phyloP scores from a whole-genome alignment of 2,113 vertebrate species.

The Porphyrio hochstetteri region DNA sequence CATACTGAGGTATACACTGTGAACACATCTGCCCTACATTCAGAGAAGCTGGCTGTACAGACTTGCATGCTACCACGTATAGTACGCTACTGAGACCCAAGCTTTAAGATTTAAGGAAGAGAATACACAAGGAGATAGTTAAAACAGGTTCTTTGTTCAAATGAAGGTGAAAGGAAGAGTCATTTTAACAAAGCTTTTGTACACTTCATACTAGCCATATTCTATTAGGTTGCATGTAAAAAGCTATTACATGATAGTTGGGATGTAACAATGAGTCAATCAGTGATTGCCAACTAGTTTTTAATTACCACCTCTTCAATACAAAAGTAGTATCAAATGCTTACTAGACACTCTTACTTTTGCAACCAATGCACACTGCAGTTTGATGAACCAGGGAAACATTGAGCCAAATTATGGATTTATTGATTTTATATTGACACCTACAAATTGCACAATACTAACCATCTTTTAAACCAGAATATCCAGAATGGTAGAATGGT shows the following conservation, averaged over 20 bases:
- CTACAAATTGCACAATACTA: not conserved
- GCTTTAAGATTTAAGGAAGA: not conserved
- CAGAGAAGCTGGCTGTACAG: not conserved
- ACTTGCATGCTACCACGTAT: not conserved
- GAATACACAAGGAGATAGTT: not conserved
- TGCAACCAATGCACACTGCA: not conserved
- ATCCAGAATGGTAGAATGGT: not conserved
- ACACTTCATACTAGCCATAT: not conserved
- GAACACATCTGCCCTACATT: not conserved
- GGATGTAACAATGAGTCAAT: not conserved
- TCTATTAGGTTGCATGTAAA: not conserved
- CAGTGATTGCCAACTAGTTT: not conserved
- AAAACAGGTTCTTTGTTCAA: not conserved
- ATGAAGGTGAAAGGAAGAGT: not conserved
- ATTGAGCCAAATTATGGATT: not conserved
- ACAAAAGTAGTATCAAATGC: not conserved
- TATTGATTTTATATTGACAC: not conserved
- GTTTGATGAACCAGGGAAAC: not conserved
- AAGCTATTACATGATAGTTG: not conserved
- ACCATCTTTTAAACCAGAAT: not conserved
- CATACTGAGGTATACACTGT: not conserved
- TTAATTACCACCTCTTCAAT: not conserved
- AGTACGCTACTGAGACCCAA: not conserved
- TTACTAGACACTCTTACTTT: not conserved
- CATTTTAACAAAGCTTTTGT: not conserved